phyloP scores from a whole-genome alignment of 2,113 vertebrate genomes.

The Labrus mixtus region DNA sequence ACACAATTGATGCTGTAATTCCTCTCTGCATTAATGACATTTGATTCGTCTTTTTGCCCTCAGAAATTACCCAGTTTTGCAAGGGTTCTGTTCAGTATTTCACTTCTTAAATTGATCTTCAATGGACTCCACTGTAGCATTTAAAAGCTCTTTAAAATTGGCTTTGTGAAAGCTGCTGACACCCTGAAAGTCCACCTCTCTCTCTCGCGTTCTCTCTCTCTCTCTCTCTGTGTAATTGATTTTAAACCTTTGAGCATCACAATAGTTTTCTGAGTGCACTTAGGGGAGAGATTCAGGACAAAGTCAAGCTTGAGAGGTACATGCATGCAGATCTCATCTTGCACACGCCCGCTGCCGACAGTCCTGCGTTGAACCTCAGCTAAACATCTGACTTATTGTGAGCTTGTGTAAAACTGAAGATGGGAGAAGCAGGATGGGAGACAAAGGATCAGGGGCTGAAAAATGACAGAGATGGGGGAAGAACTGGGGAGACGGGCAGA shows the following conservation, averaged over 20 bases:
- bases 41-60: background rate
- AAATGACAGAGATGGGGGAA: conserved; percentile 40
- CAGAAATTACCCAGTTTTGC: background rate
- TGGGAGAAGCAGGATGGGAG: conserved; percentile 46
- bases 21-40: conserved; percentile 10
- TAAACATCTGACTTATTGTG: conserved; percentile 61
- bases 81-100: conserved; percentile 25
- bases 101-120: conserved; percentile 18
- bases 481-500: conserved; percentile 6
- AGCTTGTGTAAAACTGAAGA: conserved; percentile 31
- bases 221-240: conserved; percentile 54
- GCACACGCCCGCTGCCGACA: conserved; percentile 16
- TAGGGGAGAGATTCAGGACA: conserved; percentile 57
- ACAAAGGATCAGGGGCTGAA: conserved; percentile 75
- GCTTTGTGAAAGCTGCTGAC: conserved; percentile 33
- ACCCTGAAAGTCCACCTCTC: conserved; percentile 19
- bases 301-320: conserved; percentile 47
- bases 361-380: conserved; percentile 61
- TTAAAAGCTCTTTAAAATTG: conserved; percentile 41
- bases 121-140: conserved; percentile 13
- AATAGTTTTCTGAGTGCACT: conserved; percentile 63
- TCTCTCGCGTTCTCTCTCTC: background rate
- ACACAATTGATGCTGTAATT: background rate
- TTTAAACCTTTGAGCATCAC: conserved; percentile 61
- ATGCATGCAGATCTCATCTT: conserved; percentile 8